Percentiles rank a stretch among this genome's conserved stretches.
These are phyloP conservation scores for Zaprionus gabonicus DNA, from an alignment of 1,140 invertebrate genomes.

Conservation along the genomic window DNA sequence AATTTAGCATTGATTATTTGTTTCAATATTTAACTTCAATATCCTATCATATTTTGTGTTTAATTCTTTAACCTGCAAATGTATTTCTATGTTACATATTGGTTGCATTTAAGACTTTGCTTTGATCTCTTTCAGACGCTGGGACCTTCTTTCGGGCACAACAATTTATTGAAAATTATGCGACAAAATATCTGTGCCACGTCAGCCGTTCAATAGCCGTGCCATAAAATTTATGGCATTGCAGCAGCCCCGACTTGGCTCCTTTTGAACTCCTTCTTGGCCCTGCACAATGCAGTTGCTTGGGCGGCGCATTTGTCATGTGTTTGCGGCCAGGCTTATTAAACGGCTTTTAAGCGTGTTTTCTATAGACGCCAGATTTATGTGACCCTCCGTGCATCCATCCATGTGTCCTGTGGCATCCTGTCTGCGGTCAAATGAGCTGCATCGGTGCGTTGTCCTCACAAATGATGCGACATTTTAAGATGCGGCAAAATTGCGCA, in stretches of 20 bases:
- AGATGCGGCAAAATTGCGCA: constrained; percentile 8
- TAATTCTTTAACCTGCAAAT: not conserved
- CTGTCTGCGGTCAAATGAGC: constrained; percentile 43
- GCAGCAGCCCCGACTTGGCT: constrained; percentile 48
- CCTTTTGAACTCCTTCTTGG: not conserved
- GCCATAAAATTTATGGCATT: constrained; percentile 63
- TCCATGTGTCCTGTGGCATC: not conserved
- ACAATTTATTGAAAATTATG: constrained; percentile 71
- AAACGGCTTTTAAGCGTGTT: constrained; percentile 74
- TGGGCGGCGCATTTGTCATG: constrained; percentile 68
- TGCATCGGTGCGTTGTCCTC: constrained; percentile 5
- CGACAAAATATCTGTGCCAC: constrained; percentile 76
- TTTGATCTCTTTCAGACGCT: not conserved
- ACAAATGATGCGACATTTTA: constrained; percentile 65
- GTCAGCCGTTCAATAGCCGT: constrained; percentile 66
- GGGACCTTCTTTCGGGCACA: not conserved
- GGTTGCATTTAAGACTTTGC: not conserved
- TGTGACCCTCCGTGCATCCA: constrained; percentile 24
- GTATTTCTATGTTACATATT: not conserved
- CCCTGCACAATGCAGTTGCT: constrained; percentile 50
- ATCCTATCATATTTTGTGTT: too few species aligned
- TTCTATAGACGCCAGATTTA: constrained; percentile 72
- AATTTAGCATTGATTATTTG: too few species aligned
- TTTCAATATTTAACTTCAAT: too few species aligned
- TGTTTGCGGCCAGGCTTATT: constrained; percentile 71